Base-by-base conservation (phyloP, 2,113 vertebrate species). In the Talpa occidentalis region DNA sequence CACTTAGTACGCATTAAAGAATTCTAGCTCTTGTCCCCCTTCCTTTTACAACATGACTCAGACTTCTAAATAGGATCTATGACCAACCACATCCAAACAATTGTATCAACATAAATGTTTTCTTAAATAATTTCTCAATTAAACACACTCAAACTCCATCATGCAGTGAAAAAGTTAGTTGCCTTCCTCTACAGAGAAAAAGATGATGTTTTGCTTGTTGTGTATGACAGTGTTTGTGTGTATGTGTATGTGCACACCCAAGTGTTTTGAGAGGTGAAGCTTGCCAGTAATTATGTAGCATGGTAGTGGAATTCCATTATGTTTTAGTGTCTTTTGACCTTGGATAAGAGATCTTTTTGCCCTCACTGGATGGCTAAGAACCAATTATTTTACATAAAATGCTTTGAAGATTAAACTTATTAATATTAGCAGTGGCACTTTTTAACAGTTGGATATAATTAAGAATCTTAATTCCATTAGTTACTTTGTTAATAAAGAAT, bases 381-480 rank as follows among this genome's bases (percentile, higher is more conserved):
- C 4, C 32, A 93, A 77, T n/a, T 72, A 79, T 69, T 82, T 72
- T 77, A 24, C 21, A 73, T 52, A 74, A 73, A 96, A 78, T 91
- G 9, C 16, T 82, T 78, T 49, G n/a, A 88, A 94, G 64, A 86
- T 82, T 52, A 69, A 85, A 74, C 32, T 32, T 76, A 90, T 78
- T 72, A 54, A 52, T 78, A 60, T 95, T 77, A 92, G 62, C 42
- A 92, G 28, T 17, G 16, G 8, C 2, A 85, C 17, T 52, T 16
- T 66, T 88, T 80, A 74, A 90, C 47, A 88, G 67, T 74, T 73
- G n/a, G 72, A 62, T 64, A 40, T 73, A 78, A 96, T 90, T 93
- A 91, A 28, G 14, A 26, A 91, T 72, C 28, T 11, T 76, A 77
- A 90, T 72, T 62, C 32, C 56, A 88, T 59, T 88, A 91, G 84